Evolutionary conservation across 2,888 invertebrate genomes (phyloP), one percentile per base, ranked within the genome.

Genomic region (Caenorhabditis auriculariae): DNA sequence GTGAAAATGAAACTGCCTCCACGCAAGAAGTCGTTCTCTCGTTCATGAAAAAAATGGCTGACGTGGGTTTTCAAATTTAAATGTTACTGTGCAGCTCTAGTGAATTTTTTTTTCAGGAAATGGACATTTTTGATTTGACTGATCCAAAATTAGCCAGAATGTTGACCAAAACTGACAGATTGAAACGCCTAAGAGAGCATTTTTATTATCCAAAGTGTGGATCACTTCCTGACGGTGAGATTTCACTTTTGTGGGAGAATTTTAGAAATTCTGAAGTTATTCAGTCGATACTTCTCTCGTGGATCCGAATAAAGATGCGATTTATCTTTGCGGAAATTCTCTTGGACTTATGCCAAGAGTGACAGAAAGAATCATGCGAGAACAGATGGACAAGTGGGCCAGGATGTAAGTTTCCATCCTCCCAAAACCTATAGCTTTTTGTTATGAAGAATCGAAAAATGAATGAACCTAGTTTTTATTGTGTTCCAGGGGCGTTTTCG

Each of bases 251-350:
- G n/a, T 15, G n/a, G 35, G 9, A 15, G 9, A 35, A 35, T 15
- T 35, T 35, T 9, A 38, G 3, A 6, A 38, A 5, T 17, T 19
- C 17, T 3, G 4, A 19, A 4, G 7, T 15, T 3, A 54, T 69
- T 51, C 54, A 72, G 72, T 60, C 27, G 70, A 73, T 46, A 43
- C 58, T 6, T 27, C 48, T 1, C 54, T 69, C 6, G 63, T 61
- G 5, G 66, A 81, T 42, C 73, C 68, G 0, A 82, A 85, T 0
- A 84, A 83, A 24, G 85, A 86, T 27, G 82, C 83, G 64, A 82
- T 87, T 21, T 87, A 87, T 73, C 80, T 87, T 39, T 85, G 85
- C 71, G 86, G 86, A 0, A 85, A 87, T 74, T 86, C 86, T 0
- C 81, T 87, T 2, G 87, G 87, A 9, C 81, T 87, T n/a, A 84